phyloP scores from a whole-genome alignment of 2,797 vertebrate species.

The Columba guinea region DNA sequence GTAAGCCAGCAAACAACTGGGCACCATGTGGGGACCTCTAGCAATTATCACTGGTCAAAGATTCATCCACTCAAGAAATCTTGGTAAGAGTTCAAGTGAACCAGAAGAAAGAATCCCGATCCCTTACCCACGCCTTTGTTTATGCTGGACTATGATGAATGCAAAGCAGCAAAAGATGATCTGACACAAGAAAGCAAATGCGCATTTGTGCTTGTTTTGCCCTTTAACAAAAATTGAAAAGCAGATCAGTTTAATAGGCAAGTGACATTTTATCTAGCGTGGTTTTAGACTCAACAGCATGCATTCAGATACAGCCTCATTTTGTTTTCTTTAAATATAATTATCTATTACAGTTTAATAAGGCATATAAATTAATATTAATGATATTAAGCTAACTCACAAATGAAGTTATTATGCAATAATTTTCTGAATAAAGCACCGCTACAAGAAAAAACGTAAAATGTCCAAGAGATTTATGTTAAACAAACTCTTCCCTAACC shows the following conservation, averaged over 20 bases:
- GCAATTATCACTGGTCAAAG: accelerated
- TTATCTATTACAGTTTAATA: not conserved
- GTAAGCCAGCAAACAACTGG: not conserved
- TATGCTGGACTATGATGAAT: not conserved
- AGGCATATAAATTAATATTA: not conserved
- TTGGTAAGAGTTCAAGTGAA: not conserved
- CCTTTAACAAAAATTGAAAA: not conserved
- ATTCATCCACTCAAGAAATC: not conserved
- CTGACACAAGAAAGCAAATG: not conserved
- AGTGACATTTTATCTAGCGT: not conserved
- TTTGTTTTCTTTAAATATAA: not conserved
- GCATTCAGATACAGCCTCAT: not conserved
- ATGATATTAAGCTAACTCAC: not conserved
- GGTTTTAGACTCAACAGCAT: not conserved
- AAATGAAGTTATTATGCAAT: not conserved
- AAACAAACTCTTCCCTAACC: not conserved
- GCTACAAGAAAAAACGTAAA: not conserved
- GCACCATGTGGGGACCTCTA: not conserved
- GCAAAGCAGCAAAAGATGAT: not conserved
- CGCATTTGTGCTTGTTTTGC: not conserved
- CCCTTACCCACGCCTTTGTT: not conserved
- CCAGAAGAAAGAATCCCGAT: not conserved
- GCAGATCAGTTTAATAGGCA: not conserved
- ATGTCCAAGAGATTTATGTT: not conserved
- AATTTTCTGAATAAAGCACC: not conserved